phyloP scores from a whole-genome alignment of 2,113 vertebrate species.

The Callaeas wilsoni region DNA sequence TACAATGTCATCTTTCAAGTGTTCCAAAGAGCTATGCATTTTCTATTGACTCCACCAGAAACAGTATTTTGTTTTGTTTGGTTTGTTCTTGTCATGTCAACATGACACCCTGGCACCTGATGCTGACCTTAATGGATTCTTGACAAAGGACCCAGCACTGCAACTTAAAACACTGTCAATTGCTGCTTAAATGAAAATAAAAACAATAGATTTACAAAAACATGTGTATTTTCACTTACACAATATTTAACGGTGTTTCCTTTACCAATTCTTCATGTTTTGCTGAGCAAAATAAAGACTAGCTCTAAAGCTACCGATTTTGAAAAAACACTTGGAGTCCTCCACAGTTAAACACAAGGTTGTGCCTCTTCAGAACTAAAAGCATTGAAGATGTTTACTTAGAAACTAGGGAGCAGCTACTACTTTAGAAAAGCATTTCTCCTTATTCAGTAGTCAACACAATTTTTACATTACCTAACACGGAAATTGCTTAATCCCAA shows the following conservation, averaged over 20 bases:
- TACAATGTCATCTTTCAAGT: background rate
- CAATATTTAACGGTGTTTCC: background rate
- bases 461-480: background rate
- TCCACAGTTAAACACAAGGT: background rate
- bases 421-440: background rate
- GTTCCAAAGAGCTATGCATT: background rate
- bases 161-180: background rate
- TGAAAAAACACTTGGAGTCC: background rate
- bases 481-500: background rate
- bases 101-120: background rate
- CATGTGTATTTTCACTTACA: background rate
- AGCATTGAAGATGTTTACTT: background rate
- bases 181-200: background rate
- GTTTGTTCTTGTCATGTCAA: background rate
- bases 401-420: background rate
- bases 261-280: background rate
- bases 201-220: background rate
- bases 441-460: background rate
- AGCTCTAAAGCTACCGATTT: background rate
- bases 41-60: slow-evolving; percentile 7
- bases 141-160: background rate
- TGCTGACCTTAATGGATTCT: background rate
- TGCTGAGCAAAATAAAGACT: background rate
- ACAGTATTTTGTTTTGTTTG: background rate
- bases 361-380: background rate